phyloP scores from a whole-genome alignment of 1,140 invertebrate genomes.

The Colletes gigas region DNA sequence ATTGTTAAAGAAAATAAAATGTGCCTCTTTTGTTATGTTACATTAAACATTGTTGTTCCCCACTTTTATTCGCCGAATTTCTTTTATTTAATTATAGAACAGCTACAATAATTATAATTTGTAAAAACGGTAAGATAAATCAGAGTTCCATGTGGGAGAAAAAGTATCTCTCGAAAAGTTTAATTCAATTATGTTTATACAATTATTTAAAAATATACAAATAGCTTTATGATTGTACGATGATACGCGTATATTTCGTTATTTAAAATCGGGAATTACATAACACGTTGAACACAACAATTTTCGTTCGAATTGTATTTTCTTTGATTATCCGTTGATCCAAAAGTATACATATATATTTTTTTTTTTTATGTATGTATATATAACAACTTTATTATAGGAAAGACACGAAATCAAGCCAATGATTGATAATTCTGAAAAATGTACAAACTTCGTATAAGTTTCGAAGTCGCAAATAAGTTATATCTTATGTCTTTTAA shows the following conservation, averaged over 20 bases:
- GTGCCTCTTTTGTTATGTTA: constrained; percentile 56
- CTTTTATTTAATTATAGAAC: neutral
- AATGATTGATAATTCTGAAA: neutral
- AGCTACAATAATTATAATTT: neutral
- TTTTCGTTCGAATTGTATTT: neutral
- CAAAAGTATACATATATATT: too few relatives aligned
- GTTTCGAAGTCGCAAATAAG: neutral
- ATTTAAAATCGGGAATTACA: neutral
- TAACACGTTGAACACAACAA: neutral
- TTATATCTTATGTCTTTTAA: neutral
- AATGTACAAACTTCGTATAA: neutral
- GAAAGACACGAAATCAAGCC: neutral
- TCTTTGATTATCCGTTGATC: neutral
- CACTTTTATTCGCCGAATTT: neutral
- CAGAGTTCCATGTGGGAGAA: too few relatives aligned
- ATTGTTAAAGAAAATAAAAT: constrained; percentile 54
- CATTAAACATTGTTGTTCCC: constrained; percentile 33
- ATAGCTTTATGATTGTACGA: too few relatives aligned
- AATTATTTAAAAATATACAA: too few relatives aligned
- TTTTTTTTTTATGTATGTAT: too few relatives aligned
- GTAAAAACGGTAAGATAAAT: neutral
- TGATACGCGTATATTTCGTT: too few relatives aligned
- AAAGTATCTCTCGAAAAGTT: too few relatives aligned
- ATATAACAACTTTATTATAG: neutral
- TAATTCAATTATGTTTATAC: too few relatives aligned